Conservation (phyloP, 2,888 invertebrate genomes). For the Torymus aiolomorphi region DNA sequence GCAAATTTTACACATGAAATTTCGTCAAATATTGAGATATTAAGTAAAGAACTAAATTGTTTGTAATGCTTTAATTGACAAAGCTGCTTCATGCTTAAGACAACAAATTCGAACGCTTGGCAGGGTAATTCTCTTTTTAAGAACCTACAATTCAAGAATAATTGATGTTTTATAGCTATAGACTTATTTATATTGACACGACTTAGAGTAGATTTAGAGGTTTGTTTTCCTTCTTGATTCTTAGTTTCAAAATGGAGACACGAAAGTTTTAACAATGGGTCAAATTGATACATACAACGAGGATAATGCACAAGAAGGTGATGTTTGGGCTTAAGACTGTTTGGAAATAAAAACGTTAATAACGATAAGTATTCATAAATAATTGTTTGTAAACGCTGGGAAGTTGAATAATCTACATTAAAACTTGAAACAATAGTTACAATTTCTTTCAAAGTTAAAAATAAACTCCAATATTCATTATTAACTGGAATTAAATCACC, state of each 20-base stretch:
- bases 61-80: background rate
- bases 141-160: conserved; percentile 61
- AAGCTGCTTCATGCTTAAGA: background rate
- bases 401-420: background rate
- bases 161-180: conserved; percentile 5
- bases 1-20: background rate
- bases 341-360: background rate
- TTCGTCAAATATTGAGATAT: background rate
- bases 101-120: background rate
- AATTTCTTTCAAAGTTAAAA: background rate
- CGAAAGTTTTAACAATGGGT: background rate
- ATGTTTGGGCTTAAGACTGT: background rate
- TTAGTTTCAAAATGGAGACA: background rate
- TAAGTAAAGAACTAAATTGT: background rate
- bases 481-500: background rate
- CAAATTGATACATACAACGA: background rate
- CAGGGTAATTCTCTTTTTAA: conserved; percentile 68
- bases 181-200: background rate
- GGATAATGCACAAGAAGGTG: conserved; percentile 6
- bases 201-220: background rate
- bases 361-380: background rate
- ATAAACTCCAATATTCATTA: background rate
- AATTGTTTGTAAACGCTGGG: background rate
- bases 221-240: background rate
- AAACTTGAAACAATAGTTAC: background rate